phyloP scores from a whole-genome alignment of 2,888 invertebrate species.

The Tachina lurida region DNA sequence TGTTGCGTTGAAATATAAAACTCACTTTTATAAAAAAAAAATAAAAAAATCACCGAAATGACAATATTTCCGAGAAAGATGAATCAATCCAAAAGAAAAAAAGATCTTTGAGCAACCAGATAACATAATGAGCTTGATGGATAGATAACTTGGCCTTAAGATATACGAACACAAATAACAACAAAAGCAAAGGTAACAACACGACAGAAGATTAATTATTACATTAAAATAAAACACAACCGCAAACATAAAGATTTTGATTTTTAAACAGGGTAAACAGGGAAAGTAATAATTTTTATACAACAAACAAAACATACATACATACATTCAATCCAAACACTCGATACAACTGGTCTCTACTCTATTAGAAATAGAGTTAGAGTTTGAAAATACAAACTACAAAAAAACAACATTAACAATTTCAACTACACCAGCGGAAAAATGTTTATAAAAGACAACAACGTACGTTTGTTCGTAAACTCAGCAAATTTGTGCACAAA shows the following conservation, averaged over 20 bases:
- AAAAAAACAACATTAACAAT: too few species aligned
- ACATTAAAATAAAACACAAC: slow-evolving; percentile 69
- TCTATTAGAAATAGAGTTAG: too few species aligned
- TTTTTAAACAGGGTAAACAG: slow-evolving; percentile 47
- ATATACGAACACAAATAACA: slow-evolving; percentile 16
- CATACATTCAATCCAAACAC: background rate
- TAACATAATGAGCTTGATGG: slow-evolving; percentile 55
- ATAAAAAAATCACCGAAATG: slow-evolving; percentile 41
- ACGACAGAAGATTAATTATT: slow-evolving; percentile 66
- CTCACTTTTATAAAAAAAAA: slow-evolving; percentile 54
- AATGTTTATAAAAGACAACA: too few species aligned
- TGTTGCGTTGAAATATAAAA: slow-evolving; percentile 68
- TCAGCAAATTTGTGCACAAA: too few species aligned
- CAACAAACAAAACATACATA: background rate
- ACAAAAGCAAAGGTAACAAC: slow-evolving; percentile 9
- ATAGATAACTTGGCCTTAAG: slow-evolving; percentile 53
- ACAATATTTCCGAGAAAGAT: slow-evolving; percentile 67
- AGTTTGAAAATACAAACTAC: too few species aligned
- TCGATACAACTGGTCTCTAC: background rate
- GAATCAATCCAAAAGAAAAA: slow-evolving; percentile 58
- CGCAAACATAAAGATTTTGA: slow-evolving; percentile 68
- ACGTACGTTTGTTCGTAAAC: too few species aligned
- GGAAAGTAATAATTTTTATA: background rate
- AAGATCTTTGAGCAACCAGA: background rate
- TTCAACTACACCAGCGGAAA: too few species aligned